These are phyloP conservation scores for Drosophila takahashii DNA, from an alignment of 1,140 invertebrate genomes.

Conservation along the genomic window DNA sequence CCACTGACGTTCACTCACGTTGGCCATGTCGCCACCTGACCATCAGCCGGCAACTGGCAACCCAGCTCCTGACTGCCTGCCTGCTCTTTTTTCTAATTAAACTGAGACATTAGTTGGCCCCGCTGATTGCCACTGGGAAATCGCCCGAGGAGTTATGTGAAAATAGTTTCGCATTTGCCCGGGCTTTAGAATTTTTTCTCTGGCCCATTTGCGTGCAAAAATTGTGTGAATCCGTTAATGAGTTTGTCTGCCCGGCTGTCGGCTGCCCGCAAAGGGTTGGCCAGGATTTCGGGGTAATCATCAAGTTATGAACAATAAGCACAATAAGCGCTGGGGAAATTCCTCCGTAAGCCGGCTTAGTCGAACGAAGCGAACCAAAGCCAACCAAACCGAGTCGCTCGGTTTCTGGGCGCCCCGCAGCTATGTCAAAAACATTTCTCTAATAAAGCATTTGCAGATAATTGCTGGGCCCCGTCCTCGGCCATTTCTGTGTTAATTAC, in stretches of 20 bases:
- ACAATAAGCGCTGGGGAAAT: conserved; percentile 24
- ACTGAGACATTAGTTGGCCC: conserved; percentile 67
- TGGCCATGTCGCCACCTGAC: conserved; percentile 58
- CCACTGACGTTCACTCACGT: conserved; percentile 70
- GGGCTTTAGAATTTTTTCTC: conserved; percentile 48
- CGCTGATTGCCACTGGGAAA: conserved; percentile 80
- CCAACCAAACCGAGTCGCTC: neutral
- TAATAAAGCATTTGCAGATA: conserved; percentile 77
- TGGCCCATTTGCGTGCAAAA: conserved; percentile 74
- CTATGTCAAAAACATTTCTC: conserved; percentile 66
- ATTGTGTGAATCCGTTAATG: conserved; percentile 79
- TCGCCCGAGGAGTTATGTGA: conserved; percentile 70
- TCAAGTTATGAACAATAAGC: conserved; percentile 46
- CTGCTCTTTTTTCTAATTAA: conserved; percentile 67
- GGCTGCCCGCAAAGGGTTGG: conserved; percentile 15
- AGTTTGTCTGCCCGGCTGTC: conserved; percentile 29
- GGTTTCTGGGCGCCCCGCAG: conserved; percentile 45
- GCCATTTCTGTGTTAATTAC: conserved; percentile 75
- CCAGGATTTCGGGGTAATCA: conserved; percentile 42
- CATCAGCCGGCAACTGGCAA: neutral
- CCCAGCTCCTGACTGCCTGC: conserved; percentile 11
- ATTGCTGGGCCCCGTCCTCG: conserved; percentile 42
- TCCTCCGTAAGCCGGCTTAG: conserved; percentile 16
- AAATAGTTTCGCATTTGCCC: conserved; percentile 74
- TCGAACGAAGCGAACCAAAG: neutral